These are phyloP conservation scores for Mesocricetus auratus DNA, from an alignment of 2,113 vertebrate genomes.

Conservation along the genomic window DNA sequence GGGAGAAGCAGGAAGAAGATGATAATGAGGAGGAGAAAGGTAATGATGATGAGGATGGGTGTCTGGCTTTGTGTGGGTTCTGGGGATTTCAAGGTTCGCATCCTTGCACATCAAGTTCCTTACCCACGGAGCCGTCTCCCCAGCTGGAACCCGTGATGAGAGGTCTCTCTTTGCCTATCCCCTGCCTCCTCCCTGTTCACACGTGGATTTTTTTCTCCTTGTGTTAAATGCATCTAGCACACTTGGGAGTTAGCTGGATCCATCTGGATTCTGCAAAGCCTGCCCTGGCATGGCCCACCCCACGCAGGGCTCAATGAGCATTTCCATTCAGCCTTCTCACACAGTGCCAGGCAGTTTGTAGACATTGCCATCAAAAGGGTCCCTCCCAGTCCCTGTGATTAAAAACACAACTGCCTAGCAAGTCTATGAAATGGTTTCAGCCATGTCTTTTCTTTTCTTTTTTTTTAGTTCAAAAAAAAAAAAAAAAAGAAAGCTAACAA, in stretches of 20 bases:
- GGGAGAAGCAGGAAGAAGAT: accelerated
- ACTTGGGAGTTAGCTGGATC: accelerated
- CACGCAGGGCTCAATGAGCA: neutral
- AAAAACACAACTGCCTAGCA: slow-evolving; percentile 57
- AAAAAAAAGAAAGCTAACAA: slow-evolving; percentile 66
- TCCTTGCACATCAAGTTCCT: neutral
- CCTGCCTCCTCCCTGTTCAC: neutral
- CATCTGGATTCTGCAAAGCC: neutral
- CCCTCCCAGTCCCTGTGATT: slow-evolving; percentile 57
- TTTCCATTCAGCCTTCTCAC: slow-evolving; percentile 66
- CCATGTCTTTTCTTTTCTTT: neutral
- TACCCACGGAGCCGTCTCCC: neutral
- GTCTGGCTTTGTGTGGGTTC: neutral
- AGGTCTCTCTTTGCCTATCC: neutral
- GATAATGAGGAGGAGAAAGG: neutral
- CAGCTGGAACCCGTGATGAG: neutral
- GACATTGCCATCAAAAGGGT: slow-evolving; percentile 19
- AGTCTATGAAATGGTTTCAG: slow-evolving; percentile 70
- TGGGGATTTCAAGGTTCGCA: neutral
- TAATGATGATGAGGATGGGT: neutral
- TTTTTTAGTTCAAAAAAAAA: neutral
- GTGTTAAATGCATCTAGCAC: neutral
- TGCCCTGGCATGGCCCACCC: neutral
- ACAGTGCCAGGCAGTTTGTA: slow-evolving; percentile 58
- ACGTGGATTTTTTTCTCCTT: neutral